Conservation (phyloP, 2,888 invertebrate genomes). For the Amblyjoppa proteus region DNA sequence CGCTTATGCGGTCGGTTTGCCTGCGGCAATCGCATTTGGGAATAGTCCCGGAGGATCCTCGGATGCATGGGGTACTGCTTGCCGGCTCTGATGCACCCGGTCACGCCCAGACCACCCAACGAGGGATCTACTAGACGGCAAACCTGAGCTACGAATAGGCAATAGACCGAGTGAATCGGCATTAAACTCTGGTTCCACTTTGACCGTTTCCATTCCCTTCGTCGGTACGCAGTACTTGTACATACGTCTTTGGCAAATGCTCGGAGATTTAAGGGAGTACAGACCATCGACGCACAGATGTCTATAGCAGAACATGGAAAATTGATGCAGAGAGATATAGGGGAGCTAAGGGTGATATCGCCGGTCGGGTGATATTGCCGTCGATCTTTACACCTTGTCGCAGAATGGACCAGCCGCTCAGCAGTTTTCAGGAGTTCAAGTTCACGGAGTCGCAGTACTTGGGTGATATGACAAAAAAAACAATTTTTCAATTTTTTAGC, state of each 20-base stretch:
- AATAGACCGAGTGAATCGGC: constrained; percentile 64
- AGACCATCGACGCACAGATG: too few species aligned
- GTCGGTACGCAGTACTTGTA: not conserved
- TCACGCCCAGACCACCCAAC: constrained; percentile 59
- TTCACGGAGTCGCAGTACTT: too few species aligned
- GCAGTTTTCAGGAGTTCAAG: too few species aligned
- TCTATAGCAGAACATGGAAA: too few species aligned
- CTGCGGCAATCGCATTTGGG: constrained; percentile 70
- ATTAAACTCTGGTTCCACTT: constrained; percentile 67
- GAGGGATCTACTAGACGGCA: constrained; percentile 63
- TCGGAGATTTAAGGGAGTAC: not conserved
- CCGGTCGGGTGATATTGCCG: too few species aligned
- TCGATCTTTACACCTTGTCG: too few species aligned
- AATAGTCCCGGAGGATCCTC: constrained; percentile 56
- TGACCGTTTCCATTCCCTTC: constrained; percentile 21
- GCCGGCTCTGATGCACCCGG: constrained; percentile 32
- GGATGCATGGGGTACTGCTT: constrained; percentile 45
- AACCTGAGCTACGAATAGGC: constrained; percentile 69
- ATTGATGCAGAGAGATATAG: too few species aligned
- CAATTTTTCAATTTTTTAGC: too few species aligned
- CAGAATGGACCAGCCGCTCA: too few species aligned
- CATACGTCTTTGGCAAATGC: not conserved
- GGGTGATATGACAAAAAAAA: too few species aligned
- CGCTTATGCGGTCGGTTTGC: constrained; percentile 70
- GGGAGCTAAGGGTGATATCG: too few species aligned